Evolutionary conservation across 2,888 invertebrate genomes (phyloP), one percentile per base, ranked within the genome.

Genomic region (Polydrusus tereticollis): DNA sequence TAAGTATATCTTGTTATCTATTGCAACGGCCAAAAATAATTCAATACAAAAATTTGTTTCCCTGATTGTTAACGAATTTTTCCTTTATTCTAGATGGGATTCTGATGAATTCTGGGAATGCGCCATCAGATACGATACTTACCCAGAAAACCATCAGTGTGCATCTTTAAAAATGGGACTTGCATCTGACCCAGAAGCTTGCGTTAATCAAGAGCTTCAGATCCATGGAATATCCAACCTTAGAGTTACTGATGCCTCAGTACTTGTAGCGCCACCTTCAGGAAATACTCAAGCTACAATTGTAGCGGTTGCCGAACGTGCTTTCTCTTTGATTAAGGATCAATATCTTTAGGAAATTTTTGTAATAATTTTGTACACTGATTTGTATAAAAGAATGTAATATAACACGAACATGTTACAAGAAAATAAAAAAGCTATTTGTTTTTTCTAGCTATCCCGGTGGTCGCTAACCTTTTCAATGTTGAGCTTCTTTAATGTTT

Each of bases 111-210:
- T 89, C 83, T 92, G 93, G 89, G 89, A 87, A 69, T 94, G 94
- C 79, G 88, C 91, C 0, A 88, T 92, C 0, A 86, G 86, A 65
- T 87, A 88, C 59, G 86, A 89, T 65, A 93, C 93, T 0, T 91
- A 90, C 0, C 91, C 93, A 0, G 93, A 92, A 83, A 92, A 93
- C 82, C 93, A 93, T 82, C 93, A 93, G 82, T 91, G 89, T 0
- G 92, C 93, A 6, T 91, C 93, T 0, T 92, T 92, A 81, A 93
- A 92, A 86, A 93, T 93, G 92, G 93, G 93, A 0, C 90, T 92
- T 0, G 77, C 80, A 0, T 83, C 83, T 0, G 93, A 93, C 81
- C 89, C 89, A 0, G 87, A 90, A 87, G 90, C 92, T 0, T 93
- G 93, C 0, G 73, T 77, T 0, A 59, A 77, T 45, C 38, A 72